These are phyloP conservation scores for Platichthys flesus DNA, from an alignment of 2,113 vertebrate genomes.

Conservation along the genomic window DNA sequence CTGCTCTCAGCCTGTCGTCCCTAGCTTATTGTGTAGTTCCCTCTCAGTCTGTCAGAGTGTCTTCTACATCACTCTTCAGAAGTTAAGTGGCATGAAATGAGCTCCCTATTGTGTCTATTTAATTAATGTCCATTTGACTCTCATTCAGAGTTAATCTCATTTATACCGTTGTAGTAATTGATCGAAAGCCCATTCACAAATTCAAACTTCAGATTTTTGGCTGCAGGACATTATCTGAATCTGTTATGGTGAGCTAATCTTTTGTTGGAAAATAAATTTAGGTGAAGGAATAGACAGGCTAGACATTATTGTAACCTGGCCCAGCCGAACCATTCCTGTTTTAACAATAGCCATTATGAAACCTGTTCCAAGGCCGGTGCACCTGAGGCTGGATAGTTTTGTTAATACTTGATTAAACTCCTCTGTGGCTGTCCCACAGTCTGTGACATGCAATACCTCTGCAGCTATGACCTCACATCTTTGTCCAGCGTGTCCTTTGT, in stretches of 20 bases:
- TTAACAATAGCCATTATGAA: slow-evolving; percentile 50
- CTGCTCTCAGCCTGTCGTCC: slow-evolving; percentile 5
- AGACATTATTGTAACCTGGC: slow-evolving; percentile 31
- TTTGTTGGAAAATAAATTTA: slow-evolving; percentile 45
- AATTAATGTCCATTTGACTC: not conserved
- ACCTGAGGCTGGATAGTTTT: slow-evolving; percentile 41
- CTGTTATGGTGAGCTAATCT: slow-evolving; percentile 17
- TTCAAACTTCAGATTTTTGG: slow-evolving; percentile 24
- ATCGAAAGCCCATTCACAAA: slow-evolving; percentile 9
- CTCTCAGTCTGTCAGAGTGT: slow-evolving; percentile 1
- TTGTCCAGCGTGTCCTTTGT: slow-evolving; percentile 35
- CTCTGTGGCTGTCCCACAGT: slow-evolving; percentile 30
- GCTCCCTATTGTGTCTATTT: not conserved
- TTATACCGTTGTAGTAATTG: not conserved
- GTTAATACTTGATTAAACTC: slow-evolving; percentile 50
- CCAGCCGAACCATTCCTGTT: slow-evolving; percentile 48
- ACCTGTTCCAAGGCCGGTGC: slow-evolving; percentile 39
- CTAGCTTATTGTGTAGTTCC: slow-evolving; percentile 4
- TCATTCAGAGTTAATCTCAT: slow-evolving; percentile 12
- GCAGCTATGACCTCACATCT: slow-evolving; percentile 37
- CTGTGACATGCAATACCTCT: slow-evolving; percentile 39
- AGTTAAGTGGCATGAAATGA: not conserved
- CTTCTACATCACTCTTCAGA: slow-evolving; percentile 18
- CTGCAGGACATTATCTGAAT: slow-evolving; percentile 6
- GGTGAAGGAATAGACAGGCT: slow-evolving; percentile 9